Percentiles rank a stretch among this genome's conserved stretches.
Conservation (phyloP, 2,113 vertebrate species). For the Thalassoma bifasciatum region DNA sequence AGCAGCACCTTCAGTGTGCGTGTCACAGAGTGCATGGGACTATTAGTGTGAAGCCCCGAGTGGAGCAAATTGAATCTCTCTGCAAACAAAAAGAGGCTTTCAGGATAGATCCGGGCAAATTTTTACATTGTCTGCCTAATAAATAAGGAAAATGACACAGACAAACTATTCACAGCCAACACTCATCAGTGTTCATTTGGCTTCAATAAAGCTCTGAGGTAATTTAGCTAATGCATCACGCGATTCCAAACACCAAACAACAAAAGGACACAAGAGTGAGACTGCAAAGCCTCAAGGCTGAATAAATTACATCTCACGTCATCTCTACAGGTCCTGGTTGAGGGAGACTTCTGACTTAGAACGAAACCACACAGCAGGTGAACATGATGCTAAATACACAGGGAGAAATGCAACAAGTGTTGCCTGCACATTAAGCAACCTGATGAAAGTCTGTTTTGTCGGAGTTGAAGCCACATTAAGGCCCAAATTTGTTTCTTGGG, state of each 20-base stretch:
- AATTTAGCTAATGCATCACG: not conserved
- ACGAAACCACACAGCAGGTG: no score
- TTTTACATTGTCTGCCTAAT: not conserved
- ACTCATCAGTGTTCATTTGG: not conserved
- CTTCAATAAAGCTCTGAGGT: not conserved
- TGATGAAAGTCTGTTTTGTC: no score
- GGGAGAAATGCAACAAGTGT: not conserved
- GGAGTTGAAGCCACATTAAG: no score
- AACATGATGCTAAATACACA: no score
- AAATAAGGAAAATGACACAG: not conserved
- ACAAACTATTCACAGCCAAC: not conserved
- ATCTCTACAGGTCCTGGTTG: not conserved
- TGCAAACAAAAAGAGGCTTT: not conserved
- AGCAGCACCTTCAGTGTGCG: no score
- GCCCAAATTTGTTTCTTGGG: no score
- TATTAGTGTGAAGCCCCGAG: no score
- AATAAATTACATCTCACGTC: constrained; percentile 13
- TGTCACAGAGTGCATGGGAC: not conserved
- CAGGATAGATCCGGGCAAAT: not conserved
- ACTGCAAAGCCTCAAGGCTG: constrained; percentile 8
- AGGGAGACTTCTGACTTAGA: no score
- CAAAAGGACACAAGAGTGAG: not conserved
- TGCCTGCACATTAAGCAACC: no score
- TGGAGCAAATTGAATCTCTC: not conserved
- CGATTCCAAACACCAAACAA: not conserved